phyloP scores from a whole-genome alignment of 2,797 vertebrate species.

The Ceryle rudis region DNA sequence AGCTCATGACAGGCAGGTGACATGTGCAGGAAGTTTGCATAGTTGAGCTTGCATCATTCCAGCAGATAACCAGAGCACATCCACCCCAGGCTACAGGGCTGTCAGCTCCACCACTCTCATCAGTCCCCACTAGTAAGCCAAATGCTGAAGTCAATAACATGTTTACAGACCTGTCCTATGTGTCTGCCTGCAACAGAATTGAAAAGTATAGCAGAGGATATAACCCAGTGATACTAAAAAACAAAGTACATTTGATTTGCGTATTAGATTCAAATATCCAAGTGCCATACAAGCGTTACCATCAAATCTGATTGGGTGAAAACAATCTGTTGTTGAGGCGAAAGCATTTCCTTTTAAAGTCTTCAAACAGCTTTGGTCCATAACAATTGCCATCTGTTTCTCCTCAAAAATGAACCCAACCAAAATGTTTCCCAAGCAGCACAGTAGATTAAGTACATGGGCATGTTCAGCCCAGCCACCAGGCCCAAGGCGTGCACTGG shows the following conservation, averaged over 20 bases:
- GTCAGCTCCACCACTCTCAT: not conserved
- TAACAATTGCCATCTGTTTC: not conserved
- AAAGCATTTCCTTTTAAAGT: not conserved
- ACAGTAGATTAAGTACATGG: not conserved
- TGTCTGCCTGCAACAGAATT: not conserved
- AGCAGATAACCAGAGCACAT: not conserved
- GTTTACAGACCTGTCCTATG: not conserved
- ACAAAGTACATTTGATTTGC: not conserved
- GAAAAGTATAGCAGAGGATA: not conserved
- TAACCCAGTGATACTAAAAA: not conserved
- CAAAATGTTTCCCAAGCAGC: not conserved
- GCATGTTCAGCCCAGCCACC: not conserved
- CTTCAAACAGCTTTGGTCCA: not conserved
- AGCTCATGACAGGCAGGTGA: not conserved
- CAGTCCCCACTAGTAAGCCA: not conserved
- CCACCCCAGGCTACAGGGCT: not conserved
- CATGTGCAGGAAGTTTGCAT: not conserved
- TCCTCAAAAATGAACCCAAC: not conserved
- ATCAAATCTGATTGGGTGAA: not conserved
- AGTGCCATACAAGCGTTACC: not conserved
- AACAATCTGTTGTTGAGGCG: not conserved
- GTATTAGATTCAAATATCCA: not conserved
- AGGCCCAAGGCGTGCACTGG: not conserved
- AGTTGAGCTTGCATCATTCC: not conserved
- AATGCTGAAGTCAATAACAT: not conserved